Percentiles rank a stretch among this genome's conserved stretches.
Conservation (phyloP, 1,140 invertebrate genomes). For the Pogonus chalceus region DNA sequence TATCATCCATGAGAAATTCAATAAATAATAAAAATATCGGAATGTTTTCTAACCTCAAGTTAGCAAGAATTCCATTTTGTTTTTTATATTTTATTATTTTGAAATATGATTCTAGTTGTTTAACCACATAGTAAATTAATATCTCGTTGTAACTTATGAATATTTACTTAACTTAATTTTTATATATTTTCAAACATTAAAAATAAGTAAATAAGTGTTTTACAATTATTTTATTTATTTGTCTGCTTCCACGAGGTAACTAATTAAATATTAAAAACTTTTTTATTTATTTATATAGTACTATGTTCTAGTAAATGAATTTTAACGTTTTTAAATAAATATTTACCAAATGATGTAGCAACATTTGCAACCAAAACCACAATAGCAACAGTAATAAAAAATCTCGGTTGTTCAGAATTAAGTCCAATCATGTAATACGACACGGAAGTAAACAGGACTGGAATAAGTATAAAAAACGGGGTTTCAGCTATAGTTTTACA, state of each 20-base stretch:
- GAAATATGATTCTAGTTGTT: neutral
- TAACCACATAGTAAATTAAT: neutral
- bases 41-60: too few relatives aligned
- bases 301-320: too few relatives aligned
- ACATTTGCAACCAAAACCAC: conserved; percentile 80
- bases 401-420: conserved; percentile 57
- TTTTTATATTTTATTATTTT: too few relatives aligned
- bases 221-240: neutral
- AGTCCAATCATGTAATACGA: conserved; percentile 83
- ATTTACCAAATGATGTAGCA: conserved; percentile 81
- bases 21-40: too few relatives aligned
- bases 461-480: conserved; percentile 70
- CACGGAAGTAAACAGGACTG: conserved; percentile 73
- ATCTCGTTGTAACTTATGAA: neutral
- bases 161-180: too few relatives aligned
- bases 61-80: too few relatives aligned
- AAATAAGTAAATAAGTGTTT: neutral
- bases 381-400: conserved; percentile 63
- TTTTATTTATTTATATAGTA: too few relatives aligned
- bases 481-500: conserved; percentile 84
- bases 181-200: neutral
- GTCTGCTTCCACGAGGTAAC: too few relatives aligned
- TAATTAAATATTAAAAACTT: too few relatives aligned
- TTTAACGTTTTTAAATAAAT: too few relatives aligned
- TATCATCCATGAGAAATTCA: too few relatives aligned